These are phyloP conservation scores for Siphlonurus alternatus DNA, from an alignment of 2,888 invertebrate species.

Conservation along the genomic window DNA sequence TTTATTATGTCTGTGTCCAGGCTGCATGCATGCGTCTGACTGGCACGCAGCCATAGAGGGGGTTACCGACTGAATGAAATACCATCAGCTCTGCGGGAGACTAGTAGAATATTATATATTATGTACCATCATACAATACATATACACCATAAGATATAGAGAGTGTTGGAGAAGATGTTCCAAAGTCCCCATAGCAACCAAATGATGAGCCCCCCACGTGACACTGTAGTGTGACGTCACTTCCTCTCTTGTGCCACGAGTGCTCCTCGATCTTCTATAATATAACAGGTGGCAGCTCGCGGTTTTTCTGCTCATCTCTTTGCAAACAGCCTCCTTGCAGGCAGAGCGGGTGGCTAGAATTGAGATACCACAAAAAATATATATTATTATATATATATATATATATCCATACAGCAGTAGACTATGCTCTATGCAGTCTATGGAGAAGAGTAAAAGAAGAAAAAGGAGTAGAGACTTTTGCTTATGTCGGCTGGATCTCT, in stretches of 20 bases:
- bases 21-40: too few relatives aligned
- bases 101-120: too few relatives aligned
- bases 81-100: background rate
- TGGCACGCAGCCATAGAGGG: background rate
- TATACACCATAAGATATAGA: too few relatives aligned
- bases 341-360: background rate
- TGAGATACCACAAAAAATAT: background rate
- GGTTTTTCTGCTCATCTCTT: background rate
- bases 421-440: background rate
- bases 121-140: too few relatives aligned
- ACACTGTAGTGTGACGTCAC: background rate
- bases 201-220: background rate
- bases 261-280: too few relatives aligned
- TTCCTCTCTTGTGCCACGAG: too few relatives aligned
- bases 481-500: background rate
- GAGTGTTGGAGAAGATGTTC: too few relatives aligned
- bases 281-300: background rate
- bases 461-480: background rate
- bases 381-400: background rate
- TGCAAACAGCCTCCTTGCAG: background rate
- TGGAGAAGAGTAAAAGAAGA: background rate
- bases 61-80: background rate
- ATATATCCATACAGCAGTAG: background rate
- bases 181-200: background rate
- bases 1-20: background rate